Evolutionary conservation across 2,113 vertebrate species (phyloP).

Genomic region (Mus musculus): GRCm39 chr10:111438501-111439000

Average conservation of each 20-base stretch:
- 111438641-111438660: not conserved
- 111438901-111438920: constrained; percentile 26
- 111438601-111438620: not conserved
- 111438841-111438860: not conserved
- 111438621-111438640: not conserved
- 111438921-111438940: not conserved
- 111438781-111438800: not conserved
- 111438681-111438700: not conserved
- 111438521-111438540: not conserved
- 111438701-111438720: not conserved
- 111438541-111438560: not conserved
- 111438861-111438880: not conserved
- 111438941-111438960: not conserved
- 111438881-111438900: not conserved
- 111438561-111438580: constrained; percentile 34
- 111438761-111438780: not conserved
- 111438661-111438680: not conserved
- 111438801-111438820: not conserved
- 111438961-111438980: not conserved
- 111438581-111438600: not conserved
- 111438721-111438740: not conserved
- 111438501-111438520: constrained; percentile 28
- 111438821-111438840: not conserved
- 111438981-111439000: not conserved
- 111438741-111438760: not conserved